A percentile compares a stretch with the other conserved stretches of the same genome.
These are phyloP conservation scores for Hoplostethus atlanticus DNA, from an alignment of 2,797 vertebrate genomes.

Conservation along the genomic window DNA sequence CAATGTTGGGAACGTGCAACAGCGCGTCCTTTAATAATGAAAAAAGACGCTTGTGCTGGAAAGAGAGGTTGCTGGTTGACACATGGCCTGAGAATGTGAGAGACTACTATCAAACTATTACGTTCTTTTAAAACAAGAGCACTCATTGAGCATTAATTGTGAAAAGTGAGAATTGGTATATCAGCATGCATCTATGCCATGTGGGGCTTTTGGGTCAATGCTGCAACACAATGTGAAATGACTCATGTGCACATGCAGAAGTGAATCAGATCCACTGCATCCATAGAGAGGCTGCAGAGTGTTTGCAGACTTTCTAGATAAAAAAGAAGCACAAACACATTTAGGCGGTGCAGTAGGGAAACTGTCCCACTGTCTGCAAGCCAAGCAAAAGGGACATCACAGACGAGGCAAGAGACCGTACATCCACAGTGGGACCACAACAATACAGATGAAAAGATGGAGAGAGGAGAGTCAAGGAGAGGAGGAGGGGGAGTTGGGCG, in stretches of 20 bases:
- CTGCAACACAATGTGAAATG: constrained; percentile 1
- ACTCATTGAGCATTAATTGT: neutral
- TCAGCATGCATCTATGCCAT: constrained; percentile 27
- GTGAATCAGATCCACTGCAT: constrained; percentile 9
- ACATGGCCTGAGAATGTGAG: neutral
- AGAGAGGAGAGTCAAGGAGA: constrained; percentile 14
- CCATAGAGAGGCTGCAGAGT: constrained; percentile 9
- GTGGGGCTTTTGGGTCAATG: constrained; percentile 19
- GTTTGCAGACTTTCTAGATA: neutral
- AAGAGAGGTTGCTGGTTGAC: too few species aligned
- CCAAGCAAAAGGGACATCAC: neutral
- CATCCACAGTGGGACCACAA: constrained; percentile 10
- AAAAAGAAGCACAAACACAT: constrained; percentile 7
- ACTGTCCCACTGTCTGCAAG: too few species aligned
- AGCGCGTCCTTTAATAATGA: neutral
- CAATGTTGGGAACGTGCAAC: constrained; percentile 8
- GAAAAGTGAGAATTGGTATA: neutral
- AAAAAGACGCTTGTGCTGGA: too few species aligned
- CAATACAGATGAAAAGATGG: constrained; percentile 31
- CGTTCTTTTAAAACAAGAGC: too few species aligned
- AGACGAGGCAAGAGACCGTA: constrained; percentile 8
- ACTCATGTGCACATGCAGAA: constrained; percentile 36
- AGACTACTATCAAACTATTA: neutral
- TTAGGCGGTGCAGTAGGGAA: neutral
- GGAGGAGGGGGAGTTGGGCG: neutral